These are phyloP conservation scores for Sympetrum striolatum DNA, from an alignment of 2,888 invertebrate genomes.

Conservation along the genomic window DNA sequence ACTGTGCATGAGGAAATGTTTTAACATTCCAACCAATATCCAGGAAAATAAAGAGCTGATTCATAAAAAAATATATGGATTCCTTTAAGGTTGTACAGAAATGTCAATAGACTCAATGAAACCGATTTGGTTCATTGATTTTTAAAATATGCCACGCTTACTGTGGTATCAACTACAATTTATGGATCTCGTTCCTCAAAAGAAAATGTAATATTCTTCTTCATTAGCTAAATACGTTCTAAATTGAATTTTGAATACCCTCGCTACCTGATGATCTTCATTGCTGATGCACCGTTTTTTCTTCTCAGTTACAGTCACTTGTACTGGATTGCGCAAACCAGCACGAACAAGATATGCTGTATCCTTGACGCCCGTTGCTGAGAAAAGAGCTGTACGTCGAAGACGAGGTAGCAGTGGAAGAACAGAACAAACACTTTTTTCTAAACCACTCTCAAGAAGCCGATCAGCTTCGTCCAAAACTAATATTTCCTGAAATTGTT, in stretches of 20 bases:
- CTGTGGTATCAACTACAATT: too few relatives aligned
- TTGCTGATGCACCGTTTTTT: slow-evolving; percentile 51
- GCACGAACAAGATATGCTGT: slow-evolving; percentile 90
- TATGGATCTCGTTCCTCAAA: too few relatives aligned
- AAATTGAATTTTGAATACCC: neutral
- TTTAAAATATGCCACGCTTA: too few relatives aligned
- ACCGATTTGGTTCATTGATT: too few relatives aligned
- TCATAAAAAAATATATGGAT: too few relatives aligned
- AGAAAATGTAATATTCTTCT: too few relatives aligned
- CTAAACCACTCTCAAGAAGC: slow-evolving; percentile 91
- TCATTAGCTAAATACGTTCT: neutral
- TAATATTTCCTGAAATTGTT: slow-evolving; percentile 76
- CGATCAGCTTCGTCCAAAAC: slow-evolving; percentile 97
- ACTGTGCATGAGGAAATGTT: too few relatives aligned
- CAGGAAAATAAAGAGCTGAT: too few relatives aligned
- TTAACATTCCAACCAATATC: too few relatives aligned
- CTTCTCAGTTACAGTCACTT: slow-evolving; percentile 89
- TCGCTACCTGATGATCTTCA: neutral
- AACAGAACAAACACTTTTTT: slow-evolving; percentile 83
- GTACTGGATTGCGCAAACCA: slow-evolving; percentile 90
- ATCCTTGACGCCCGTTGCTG: slow-evolving; percentile 97
- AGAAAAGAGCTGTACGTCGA: slow-evolving; percentile 95
- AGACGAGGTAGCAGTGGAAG: slow-evolving; percentile 90
- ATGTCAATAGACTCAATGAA: too few relatives aligned
- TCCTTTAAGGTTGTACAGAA: too few relatives aligned